Percentiles rank a stretch among this genome's conserved stretches.
Evolutionary conservation across 1,140 invertebrate species (phyloP).

Genomic region (Pseudomyrmex gracilis): DNA sequence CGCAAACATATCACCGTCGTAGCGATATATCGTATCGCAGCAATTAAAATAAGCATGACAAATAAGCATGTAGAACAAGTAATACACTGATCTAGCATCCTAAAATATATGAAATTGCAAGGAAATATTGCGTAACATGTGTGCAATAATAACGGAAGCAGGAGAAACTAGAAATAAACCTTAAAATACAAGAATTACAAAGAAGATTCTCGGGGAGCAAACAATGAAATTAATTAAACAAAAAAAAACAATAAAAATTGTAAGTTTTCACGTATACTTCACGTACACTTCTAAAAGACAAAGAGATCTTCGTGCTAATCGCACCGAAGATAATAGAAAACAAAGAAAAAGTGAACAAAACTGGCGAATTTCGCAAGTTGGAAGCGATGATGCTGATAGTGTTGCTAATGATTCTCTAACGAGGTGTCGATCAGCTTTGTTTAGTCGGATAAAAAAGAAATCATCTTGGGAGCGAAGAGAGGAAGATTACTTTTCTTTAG

Average conservation of each 20-base stretch:
- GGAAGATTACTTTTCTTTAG: slow-evolving; percentile 55
- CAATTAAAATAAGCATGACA: slow-evolving; percentile 32
- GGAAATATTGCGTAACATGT: neutral
- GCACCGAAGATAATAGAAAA: neutral
- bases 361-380: slow-evolving; percentile 45
- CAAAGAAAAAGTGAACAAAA: slow-evolving; percentile 47
- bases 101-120: neutral
- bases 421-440: slow-evolving; percentile 76
- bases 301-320: slow-evolving; percentile 3
- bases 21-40: slow-evolving; percentile 36
- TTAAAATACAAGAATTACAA: too few relatives aligned
- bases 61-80: slow-evolving; percentile 10
- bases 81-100: slow-evolving; percentile 4
- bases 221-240: too few relatives aligned
- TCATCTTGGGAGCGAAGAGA: slow-evolving; percentile 45
- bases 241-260: too few relatives aligned
- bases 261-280: too few relatives aligned
- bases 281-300: neutral
- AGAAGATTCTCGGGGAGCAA: too few relatives aligned
- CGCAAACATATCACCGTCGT: slow-evolving; percentile 38
- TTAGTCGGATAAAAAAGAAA: slow-evolving; percentile 63
- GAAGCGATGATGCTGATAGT: slow-evolving; percentile 68
- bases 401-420: slow-evolving; percentile 81
- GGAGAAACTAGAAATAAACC: neutral
- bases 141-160: neutral